phyloP scores from a whole-genome alignment of 2,797 vertebrate genomes.

The Anniella stebbinsi region DNA sequence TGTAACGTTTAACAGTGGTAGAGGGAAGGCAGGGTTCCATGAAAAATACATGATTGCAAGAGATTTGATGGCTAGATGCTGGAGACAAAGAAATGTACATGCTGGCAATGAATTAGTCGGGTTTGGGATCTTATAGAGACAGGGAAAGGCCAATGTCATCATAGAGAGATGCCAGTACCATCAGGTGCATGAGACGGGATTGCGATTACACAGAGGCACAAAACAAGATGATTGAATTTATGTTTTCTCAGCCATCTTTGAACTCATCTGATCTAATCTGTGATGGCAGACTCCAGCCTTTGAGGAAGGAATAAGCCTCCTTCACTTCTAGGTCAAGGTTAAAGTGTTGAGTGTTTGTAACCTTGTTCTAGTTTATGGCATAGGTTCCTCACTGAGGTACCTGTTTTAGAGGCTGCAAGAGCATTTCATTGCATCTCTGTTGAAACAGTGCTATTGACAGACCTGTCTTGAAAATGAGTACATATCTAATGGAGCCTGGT shows the following conservation, averaged over 20 bases:
- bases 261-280: conserved; percentile 55
- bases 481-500: neutral
- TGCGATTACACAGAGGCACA: conserved; percentile 52
- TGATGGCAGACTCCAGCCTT: conserved; percentile 64
- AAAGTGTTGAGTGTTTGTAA: conserved; percentile 63
- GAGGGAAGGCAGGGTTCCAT: neutral
- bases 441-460: conserved; percentile 50
- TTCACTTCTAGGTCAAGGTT: conserved; percentile 63
- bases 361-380: conserved; percentile 48
- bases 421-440: conserved; percentile 59
- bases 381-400: neutral
- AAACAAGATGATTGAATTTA: conserved; percentile 65
- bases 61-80: neutral
- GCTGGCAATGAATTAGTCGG: conserved; percentile 18
- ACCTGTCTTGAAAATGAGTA: conserved; percentile 53
- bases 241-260: conserved; percentile 59
- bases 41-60: conserved; percentile 41
- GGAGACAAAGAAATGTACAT: conserved; percentile 36
- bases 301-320: conserved; percentile 69
- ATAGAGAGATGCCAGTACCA: conserved; percentile 40
- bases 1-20: conserved; percentile 38
- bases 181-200: conserved; percentile 54
- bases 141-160: conserved; percentile 28
- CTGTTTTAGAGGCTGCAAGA: neutral
- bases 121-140: neutral